Percentiles rank a stretch among this genome's conserved stretches.
Conservation (phyloP, 1,140 invertebrate genomes). For the Melitaea cinxia region DNA sequence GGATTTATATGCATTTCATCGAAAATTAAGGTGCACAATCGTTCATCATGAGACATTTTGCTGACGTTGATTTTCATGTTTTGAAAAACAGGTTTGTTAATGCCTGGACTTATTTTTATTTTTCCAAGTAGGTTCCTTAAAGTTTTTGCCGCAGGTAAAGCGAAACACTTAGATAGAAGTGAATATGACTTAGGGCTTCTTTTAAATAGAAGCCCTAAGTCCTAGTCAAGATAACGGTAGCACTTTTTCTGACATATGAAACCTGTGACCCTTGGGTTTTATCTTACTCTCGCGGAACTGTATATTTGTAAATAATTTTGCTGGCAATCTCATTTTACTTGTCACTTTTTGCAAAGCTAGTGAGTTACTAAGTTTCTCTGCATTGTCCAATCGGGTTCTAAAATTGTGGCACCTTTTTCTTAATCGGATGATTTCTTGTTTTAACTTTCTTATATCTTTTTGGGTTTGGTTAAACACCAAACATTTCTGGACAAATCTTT, state of each 20-base stretch:
- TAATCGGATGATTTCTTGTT: background rate
- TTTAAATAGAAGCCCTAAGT: slow-evolving; percentile 25
- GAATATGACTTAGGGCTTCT: slow-evolving; percentile 2
- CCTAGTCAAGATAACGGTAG: too few relatives aligned
- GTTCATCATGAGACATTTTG: slow-evolving; percentile 43
- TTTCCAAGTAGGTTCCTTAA: slow-evolving; percentile 31
- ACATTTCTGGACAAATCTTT: too few relatives aligned
- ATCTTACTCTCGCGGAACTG: slow-evolving; percentile 13
- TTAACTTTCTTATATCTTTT: too few relatives aligned
- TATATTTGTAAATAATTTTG: slow-evolving; percentile 14
- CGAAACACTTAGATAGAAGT: background rate
- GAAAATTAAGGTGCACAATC: slow-evolving; percentile 52
- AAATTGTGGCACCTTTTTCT: background rate
- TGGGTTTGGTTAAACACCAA: too few relatives aligned
- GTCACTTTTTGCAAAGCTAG: background rate
- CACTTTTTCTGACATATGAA: slow-evolving; percentile 16
- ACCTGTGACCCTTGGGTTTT: slow-evolving; percentile 9
- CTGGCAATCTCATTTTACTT: background rate
- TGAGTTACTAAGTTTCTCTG: background rate
- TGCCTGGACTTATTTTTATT: slow-evolving; percentile 38
- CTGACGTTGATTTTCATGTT: slow-evolving; percentile 38
- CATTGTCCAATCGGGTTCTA: background rate
- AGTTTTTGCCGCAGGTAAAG: slow-evolving; percentile 33
- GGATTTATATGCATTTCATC: slow-evolving; percentile 58
- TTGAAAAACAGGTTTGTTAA: slow-evolving; percentile 48